Percentiles rank a stretch among this genome's conserved stretches.
These are phyloP conservation scores for Atrichornis clamosus DNA, from an alignment of 2,113 vertebrate genomes.

Conservation along the genomic window DNA sequence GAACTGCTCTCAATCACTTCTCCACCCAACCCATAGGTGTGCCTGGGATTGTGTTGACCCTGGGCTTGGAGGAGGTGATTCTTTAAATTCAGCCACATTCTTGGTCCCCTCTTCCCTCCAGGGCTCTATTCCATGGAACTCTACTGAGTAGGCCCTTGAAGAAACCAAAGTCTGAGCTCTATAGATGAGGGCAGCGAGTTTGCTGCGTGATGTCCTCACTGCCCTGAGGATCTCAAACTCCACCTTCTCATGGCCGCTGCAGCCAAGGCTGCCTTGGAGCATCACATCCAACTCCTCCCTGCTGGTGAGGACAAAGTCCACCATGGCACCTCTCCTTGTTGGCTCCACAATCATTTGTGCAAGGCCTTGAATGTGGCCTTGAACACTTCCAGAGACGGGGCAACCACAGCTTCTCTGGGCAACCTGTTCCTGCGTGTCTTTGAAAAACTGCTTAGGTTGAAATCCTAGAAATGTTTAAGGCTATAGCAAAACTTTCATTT, in stretches of 20 bases:
- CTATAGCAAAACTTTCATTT: fast-evolving
- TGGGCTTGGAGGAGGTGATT: not conserved
- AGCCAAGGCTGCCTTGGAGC: not conserved
- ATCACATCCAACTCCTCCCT: fast-evolving
- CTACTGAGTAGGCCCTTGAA: fast-evolving
- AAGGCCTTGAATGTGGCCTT: not conserved
- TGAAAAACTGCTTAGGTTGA: not conserved
- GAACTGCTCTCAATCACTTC: not conserved
- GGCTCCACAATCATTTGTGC: no score
- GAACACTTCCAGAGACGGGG: not conserved
- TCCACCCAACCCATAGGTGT: no score
- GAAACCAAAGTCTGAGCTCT: not conserved
- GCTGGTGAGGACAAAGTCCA: not conserved
- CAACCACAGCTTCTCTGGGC: not conserved
- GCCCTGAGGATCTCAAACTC: not conserved
- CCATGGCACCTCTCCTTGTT: fast-evolving
- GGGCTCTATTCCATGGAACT: not conserved
- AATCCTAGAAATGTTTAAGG: not conserved
- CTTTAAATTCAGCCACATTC: not conserved
- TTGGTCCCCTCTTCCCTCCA: not conserved
- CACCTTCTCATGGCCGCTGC: fast-evolving
- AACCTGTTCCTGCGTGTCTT: not conserved
- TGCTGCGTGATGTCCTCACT: not conserved
- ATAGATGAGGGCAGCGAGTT: not conserved
- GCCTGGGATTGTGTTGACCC: no score